phyloP scores from a whole-genome alignment of 2,888 invertebrate species.

The Melanchra persicariae region DNA sequence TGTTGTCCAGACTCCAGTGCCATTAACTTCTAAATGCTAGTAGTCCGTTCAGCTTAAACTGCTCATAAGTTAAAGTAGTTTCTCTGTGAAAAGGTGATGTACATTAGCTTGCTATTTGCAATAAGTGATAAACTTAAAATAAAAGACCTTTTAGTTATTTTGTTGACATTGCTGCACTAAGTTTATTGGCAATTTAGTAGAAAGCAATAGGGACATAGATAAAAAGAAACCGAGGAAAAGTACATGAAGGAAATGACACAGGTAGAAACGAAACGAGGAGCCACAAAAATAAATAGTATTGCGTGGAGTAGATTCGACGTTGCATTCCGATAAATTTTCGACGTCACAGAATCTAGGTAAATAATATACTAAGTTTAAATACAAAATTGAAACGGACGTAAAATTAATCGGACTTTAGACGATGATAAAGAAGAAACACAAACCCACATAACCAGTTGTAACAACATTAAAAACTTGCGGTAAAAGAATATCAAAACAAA shows the following conservation, averaged over 20 bases:
- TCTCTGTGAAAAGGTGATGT: no score
- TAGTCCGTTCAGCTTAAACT: conserved; percentile 8
- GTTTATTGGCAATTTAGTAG: no score
- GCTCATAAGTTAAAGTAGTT: background rate
- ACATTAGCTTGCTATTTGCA: no score
- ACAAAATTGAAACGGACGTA: conserved; percentile 1
- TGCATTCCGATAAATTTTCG: background rate
- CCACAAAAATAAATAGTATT: no score
- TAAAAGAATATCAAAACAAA: conserved; percentile 28
- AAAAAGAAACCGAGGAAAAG: background rate
- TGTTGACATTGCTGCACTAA: no score
- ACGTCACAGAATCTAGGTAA: background rate
- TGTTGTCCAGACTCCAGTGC: conserved; percentile 21
- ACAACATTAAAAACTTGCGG: background rate
- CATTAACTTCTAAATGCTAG: conserved; percentile 20
- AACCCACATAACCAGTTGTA: background rate
- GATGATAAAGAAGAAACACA: background rate
- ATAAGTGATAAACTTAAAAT: no score
- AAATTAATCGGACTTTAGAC: background rate
- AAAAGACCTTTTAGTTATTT: no score
- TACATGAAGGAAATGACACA: background rate
- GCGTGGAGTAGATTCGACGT: no score
- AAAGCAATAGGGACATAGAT: no score
- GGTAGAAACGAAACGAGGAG: background rate
- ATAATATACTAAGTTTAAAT: background rate